Evolutionary conservation across 2,797 vertebrate species (phyloP).

Genomic region (Sparus aurata): DNA sequence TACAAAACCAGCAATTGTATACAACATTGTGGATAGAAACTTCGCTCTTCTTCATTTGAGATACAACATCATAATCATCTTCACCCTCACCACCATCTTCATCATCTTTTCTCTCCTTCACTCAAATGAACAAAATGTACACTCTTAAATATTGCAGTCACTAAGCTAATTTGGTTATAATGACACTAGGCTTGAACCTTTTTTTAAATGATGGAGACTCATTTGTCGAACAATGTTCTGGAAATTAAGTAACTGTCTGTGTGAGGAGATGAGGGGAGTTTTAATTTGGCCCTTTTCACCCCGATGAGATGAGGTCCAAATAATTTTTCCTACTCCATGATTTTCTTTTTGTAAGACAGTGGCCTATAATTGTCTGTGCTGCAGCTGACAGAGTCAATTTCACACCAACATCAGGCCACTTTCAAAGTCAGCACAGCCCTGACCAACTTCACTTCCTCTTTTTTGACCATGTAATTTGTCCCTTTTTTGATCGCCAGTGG

Average conservation of each 20-base stretch:
- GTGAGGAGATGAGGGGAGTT: slow-evolving; percentile 60
- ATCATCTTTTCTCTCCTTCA: slow-evolving; percentile 31
- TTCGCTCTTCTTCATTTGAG: slow-evolving; percentile 76
- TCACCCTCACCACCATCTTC: slow-evolving; percentile 54
- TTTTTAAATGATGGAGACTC: slow-evolving; percentile 77
- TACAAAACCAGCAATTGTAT: slow-evolving; percentile 95
- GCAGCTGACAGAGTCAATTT: slow-evolving; percentile 43
- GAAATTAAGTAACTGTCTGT: slow-evolving; percentile 74
- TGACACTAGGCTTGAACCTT: slow-evolving; percentile 86
- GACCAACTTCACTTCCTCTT: slow-evolving; percentile 32
- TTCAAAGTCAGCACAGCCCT: slow-evolving; percentile 53
- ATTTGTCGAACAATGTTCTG: slow-evolving; percentile 49
- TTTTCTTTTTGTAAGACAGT: slow-evolving; percentile 35
- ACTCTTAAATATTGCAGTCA: slow-evolving; percentile 89
- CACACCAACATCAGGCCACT: slow-evolving; percentile 39
- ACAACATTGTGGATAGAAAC: slow-evolving; percentile 94
- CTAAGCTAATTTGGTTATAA: slow-evolving; percentile 93
- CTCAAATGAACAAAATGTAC: slow-evolving; percentile 88
- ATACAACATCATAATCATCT: slow-evolving; percentile 73
- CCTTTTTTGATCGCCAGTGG: slow-evolving; percentile 59
- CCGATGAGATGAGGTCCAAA: slow-evolving; percentile 60
- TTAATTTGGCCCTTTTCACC: slow-evolving; percentile 72
- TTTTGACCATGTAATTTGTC: slow-evolving; percentile 53
- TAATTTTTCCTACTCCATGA: slow-evolving; percentile 35
- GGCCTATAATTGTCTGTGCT: slow-evolving; percentile 18